Evolutionary conservation across 2,888 invertebrate species (phyloP), one percentile per base, ranked within the genome.

Genomic region (Plagodis dolabraria): DNA sequence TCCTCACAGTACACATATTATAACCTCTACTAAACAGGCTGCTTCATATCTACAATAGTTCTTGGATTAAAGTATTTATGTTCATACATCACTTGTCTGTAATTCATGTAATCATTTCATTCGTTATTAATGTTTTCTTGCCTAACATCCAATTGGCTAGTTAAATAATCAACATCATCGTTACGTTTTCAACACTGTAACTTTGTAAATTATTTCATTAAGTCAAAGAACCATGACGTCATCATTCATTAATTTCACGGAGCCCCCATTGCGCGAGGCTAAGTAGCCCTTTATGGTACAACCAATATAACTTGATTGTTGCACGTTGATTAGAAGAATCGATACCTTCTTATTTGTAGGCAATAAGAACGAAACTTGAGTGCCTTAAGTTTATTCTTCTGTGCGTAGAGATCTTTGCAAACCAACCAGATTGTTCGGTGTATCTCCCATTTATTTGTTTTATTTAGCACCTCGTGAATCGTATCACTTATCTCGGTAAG

Each of bases 401-500:
- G 38, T 7, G 47, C 43, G 42, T 12, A n/a, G 33, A 45, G 36
- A 11, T 33, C 42, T 6, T 44, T 36, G 11, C 36, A 48, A 55
- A 43, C 22, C 8, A 22, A 49, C 47, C 43, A 58, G n/a, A 33
- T 33, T 49, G 50, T 50, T 64, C 59, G 10, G 33, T 38, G 43
- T 46, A 35, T 43, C 50, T 46, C 47, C 40, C 36, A 46, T 53
- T 59, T 52, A 43, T 61, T 63, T 53, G 42, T 58, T 53, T 58
- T 60, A 61, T 53, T 60, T 62, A 50, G 47, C 48, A 47, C 51
- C 52, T 58, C 12, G 50, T 60, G 60, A 48, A 56, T 55, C 44
- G 57, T 51, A 57, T 64, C 54, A 55, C 54, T 56, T 63, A 54
- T 34, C 33, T 64, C 47, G 33, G 42, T 65, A 70, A 71, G 53